Base-by-base conservation (phyloP, 2,888 invertebrate species). In the Smittia aterrima region DNA sequence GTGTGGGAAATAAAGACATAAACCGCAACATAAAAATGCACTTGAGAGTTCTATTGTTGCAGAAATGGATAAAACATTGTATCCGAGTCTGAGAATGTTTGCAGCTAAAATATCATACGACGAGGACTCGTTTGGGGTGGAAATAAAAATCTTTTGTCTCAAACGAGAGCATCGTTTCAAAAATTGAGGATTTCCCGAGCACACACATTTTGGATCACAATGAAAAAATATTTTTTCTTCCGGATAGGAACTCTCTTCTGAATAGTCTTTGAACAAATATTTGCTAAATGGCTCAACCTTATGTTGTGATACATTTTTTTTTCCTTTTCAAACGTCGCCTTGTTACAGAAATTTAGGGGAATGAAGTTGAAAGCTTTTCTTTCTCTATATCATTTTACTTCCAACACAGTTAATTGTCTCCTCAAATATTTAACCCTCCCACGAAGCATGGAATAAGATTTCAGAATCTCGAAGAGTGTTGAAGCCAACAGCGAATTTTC, bases 1-100 rank as follows among this genome's bases (percentile, higher is more conserved):
- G 58, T 22, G n/a, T 7, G 13, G n/a, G 22, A 22, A 58, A 22
- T 58, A 58, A 58, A 58, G 58, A 58, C 22, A 71, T 25, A 27
- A 71, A 71, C 47, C 53, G 70, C 70, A 71, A 68, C 68, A 71
- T 24, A 54, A 25, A 71, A 71, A 71, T 71, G 70, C 70, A 71
- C 54, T 71, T 54, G 54, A 32, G 70, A 32, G 27, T 22, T 58
- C 22, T 58, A 22, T 58, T 58, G 58, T 22, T 58, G 58, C 58
- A 58, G 38, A 47, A 47, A 47, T 47, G 47, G 47, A 47, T 47
- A 47, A 47, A 47, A 16, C 13, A 11, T 47, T 47, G 16, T 47
- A 3, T n/a, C 22, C 13, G 7, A 58, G 22, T 58, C 18, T 22
- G 58, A 58, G n/a, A 58, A 58, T 22, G 58, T 20, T 58, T 22